phyloP scores from a whole-genome alignment of 1,140 invertebrate genomes.

The Drosophila melanica region DNA sequence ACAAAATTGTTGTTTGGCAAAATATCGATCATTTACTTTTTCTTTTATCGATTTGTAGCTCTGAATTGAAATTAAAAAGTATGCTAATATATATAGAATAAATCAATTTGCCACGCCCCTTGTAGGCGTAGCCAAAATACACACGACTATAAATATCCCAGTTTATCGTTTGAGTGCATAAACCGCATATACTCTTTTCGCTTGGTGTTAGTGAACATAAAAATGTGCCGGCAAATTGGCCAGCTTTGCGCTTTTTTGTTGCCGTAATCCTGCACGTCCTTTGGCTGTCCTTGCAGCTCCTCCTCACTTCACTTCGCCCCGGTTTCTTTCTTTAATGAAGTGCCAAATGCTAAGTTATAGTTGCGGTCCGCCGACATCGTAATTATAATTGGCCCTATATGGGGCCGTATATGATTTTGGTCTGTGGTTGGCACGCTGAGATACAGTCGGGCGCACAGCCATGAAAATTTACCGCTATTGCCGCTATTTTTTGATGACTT shows the following conservation, averaged over 20 bases:
- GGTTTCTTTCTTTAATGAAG: slow-evolving; percentile 29
- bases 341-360: slow-evolving; percentile 64
- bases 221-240: slow-evolving; percentile 59
- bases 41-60: no score
- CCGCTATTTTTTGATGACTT: not conserved
- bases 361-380: slow-evolving; percentile 32
- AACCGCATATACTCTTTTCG: no score
- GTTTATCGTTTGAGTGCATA: no score
- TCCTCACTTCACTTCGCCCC: not conserved
- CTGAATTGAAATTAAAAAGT: no score
- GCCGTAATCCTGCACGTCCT: slow-evolving; percentile 1
- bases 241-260: slow-evolving; percentile 43
- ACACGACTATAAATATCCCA: no score
- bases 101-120: no score
- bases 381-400: slow-evolving; percentile 35
- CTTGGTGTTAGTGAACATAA: slow-evolving; percentile 10
- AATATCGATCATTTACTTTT: no score
- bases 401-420: not conserved
- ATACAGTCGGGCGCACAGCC: not conserved
- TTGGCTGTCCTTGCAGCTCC: slow-evolving; percentile 3
- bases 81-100: no score
- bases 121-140: no score
- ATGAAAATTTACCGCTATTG: slow-evolving; percentile 1
- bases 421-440: not conserved
- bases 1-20: not conserved